These are phyloP conservation scores for Drosophila quadrilineata DNA, from an alignment of 1,140 invertebrate species.

Conservation along the genomic window DNA sequence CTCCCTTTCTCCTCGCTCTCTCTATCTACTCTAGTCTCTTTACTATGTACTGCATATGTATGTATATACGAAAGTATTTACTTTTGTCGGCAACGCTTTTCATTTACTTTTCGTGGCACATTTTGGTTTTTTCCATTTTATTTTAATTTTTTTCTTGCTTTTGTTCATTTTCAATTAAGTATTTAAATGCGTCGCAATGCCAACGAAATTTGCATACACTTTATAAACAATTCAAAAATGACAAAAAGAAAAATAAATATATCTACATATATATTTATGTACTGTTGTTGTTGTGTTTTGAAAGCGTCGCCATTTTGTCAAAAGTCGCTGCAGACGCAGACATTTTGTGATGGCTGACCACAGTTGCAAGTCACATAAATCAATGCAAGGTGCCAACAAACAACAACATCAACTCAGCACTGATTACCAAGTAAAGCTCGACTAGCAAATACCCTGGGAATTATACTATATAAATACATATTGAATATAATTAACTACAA, in stretches of 20 bases:
- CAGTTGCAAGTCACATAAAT: slow-evolving; percentile 32
- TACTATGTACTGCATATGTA: not conserved
- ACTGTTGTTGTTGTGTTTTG: not conserved
- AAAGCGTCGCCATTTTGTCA: slow-evolving; percentile 33
- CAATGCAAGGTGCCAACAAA: slow-evolving; percentile 27
- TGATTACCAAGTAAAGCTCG: no score
- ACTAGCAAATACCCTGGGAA: not conserved
- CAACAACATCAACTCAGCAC: not conserved
- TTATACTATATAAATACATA: not conserved
- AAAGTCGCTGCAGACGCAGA: slow-evolving; percentile 19
- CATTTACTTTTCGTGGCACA: slow-evolving; percentile 38
- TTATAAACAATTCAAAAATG: slow-evolving; percentile 36
- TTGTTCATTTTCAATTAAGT: slow-evolving; percentile 70
- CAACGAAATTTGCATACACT: slow-evolving; percentile 64
- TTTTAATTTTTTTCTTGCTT: slow-evolving; percentile 21
- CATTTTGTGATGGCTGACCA: slow-evolving; percentile 12
- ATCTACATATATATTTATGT: no score
- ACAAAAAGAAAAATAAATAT: slow-evolving; percentile 16
- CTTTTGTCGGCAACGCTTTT: slow-evolving; percentile 32
- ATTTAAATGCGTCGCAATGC: slow-evolving; percentile 56
- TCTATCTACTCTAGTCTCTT: not conserved
- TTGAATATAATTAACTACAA: not conserved
- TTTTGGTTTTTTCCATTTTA: slow-evolving; percentile 12
- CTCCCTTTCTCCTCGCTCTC: not conserved
- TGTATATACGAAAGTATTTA: slow-evolving; percentile 32